Conservation (phyloP, 2,888 invertebrate species). For the Cylindroiulus punctatus region DNA sequence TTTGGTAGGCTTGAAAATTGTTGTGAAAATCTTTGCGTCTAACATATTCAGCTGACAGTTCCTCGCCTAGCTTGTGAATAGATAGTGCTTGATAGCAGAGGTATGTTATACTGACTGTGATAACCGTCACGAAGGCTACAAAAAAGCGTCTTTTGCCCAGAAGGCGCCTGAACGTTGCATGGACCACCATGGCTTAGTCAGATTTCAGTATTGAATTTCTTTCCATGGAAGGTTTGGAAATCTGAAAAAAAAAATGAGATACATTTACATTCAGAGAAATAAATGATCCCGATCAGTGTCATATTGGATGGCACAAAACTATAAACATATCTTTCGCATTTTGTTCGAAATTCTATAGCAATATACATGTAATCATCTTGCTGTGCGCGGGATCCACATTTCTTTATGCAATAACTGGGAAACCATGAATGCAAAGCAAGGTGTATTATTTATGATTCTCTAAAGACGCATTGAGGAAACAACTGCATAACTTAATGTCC, state of each 20-base stretch:
- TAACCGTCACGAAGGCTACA: constrained; percentile 43
- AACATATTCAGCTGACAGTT: constrained; percentile 52
- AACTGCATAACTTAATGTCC: too few species aligned
- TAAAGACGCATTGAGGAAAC: too few species aligned
- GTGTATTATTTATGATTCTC: too few species aligned
- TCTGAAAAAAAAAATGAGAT: neutral
- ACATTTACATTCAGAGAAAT: too few species aligned
- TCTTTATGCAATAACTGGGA: too few species aligned
- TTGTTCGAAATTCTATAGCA: too few species aligned
- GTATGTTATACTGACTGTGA: constrained; percentile 49
- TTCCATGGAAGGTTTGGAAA: neutral
- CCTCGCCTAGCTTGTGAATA: constrained; percentile 50
- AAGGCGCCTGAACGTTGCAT: constrained; percentile 19
- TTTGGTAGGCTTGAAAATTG: constrained; percentile 53
- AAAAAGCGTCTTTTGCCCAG: constrained; percentile 52
- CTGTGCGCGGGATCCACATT: too few species aligned
- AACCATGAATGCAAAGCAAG: too few species aligned
- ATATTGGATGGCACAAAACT: too few species aligned
- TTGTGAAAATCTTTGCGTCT: constrained; percentile 52
- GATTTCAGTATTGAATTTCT: neutral
- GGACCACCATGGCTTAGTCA: constrained; percentile 46
- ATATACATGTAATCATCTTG: too few species aligned
- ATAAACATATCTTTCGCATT: too few species aligned
- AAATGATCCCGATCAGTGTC: too few species aligned
- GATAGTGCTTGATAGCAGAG: constrained; percentile 55